Evolutionary conservation across 2,113 vertebrate genomes (phyloP), one percentile per base, ranked within the genome.

Genomic region (Toxotes chatareus): DNA sequence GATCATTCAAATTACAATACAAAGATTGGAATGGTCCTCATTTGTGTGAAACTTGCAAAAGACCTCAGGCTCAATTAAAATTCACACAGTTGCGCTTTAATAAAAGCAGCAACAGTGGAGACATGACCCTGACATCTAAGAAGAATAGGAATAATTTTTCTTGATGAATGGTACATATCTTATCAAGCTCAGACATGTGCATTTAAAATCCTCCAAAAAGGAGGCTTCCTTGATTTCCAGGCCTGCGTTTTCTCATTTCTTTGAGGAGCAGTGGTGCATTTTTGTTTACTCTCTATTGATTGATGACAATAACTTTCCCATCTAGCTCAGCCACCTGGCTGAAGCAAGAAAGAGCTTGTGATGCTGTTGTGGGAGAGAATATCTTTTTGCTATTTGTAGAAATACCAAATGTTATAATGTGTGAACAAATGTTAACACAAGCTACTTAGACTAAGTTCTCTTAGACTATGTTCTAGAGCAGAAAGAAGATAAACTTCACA

Each of bases 241-340:
- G 71, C 47, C 19, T 63, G 73, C 12, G 36, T 80, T 69, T 73
- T 81, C 77, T 88, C 74, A 82, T 89, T 86, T 84, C 64, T 84
- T 61, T 73, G 73, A 53, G 59, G 46, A 78, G 75, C 71, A 53
- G 40, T 62, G 59, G 68, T 83, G 80, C 70, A 68, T 83, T 86
- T 82, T 68, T 68, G 79, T 88, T 84, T 86, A 84, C 83, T 88
- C 73, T 75, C 47, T 69, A 81, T 86, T 89, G 88, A 89, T 85
- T 84, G 77, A 88, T 87, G 75, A 80, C 76, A 84, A 89, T 80
- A 90, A 77, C 71, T 81, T 88, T 77, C 56, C 76, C 67, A 79
- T 83, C 74, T 27, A 83, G 80, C 62, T 80, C 49, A 79, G 73
- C 69, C 86, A 85, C 79, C 73, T 72, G 80, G 64, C 77, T 83